Evolutionary conservation across 2,797 vertebrate genomes (phyloP), one percentile per base, ranked within the genome.

Genomic region (Acropternis orthonyx): DNA sequence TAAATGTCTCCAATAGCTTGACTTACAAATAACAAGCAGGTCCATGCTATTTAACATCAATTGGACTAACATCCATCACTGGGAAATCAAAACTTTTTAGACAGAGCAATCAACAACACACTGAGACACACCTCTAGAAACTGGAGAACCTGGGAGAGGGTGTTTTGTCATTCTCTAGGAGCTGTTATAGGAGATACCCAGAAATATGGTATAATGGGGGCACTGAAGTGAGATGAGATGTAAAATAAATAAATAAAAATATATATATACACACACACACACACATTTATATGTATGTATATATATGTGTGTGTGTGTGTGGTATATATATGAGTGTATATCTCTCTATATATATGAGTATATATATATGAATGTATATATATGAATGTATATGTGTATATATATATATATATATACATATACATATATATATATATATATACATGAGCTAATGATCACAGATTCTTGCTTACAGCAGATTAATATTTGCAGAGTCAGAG

Each of bases 1-100:
- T 94, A 94, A 96, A 96, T 97, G 94, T 76, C 71, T 96, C 88
- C 94, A 96, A 96, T 95, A 96, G 91, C 83, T 91, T 71, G 80
- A 92, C 85, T 92, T 93, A 96, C 88, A 95, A 93, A 94, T 92
- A 96, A 79, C 89, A 94, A 94, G 80, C 77, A 61, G n/a, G 74
- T 79, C 80, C 72, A 56, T 54, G 91, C 85, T 89, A 90, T 95
- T 96, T 94, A 95, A 87, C 91, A 96, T 79, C 95, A 88, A 79
- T 85, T 85, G 92, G 74, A 34, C 73, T 81, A 90, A 67, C 87
- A 96, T 85, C 78, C 11, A 95, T 96, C 95, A 90, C 77, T 2
- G 1, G 52, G 58, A 94, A 88, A 95, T 94, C 95, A 93, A 96
- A 94, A 95, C 80, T 74, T 89, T 73, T 52, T 12, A 85, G 95